phyloP scores from a whole-genome alignment of 2,888 invertebrate genomes.

The Altica lythri region DNA sequence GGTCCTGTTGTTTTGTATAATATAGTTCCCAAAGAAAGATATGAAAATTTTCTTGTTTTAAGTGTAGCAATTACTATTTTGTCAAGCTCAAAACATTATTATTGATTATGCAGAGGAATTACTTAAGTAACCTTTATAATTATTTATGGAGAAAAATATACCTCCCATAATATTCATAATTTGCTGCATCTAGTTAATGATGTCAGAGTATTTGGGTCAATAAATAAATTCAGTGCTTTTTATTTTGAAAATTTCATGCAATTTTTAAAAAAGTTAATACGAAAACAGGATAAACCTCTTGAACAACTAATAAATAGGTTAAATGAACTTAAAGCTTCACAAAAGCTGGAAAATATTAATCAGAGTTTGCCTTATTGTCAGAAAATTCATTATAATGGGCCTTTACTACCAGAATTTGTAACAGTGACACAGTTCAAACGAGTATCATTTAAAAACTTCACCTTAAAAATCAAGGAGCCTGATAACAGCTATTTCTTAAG shows the following conservation, averaged over 20 bases:
- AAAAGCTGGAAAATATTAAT: no score
- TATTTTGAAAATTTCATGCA: slow-evolving; percentile 29
- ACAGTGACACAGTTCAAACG: no score
- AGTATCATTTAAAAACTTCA: no score
- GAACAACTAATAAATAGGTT: no score
- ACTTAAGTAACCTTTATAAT: slow-evolving; percentile 30
- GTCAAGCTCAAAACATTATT: slow-evolving; percentile 10
- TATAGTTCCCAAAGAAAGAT: slow-evolving; percentile 7
- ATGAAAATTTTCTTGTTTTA: slow-evolving; percentile 13
- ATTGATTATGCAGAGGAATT: slow-evolving; percentile 30
- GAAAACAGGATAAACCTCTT: not conserved
- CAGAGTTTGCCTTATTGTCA: no score
- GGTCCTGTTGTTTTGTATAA: slow-evolving; percentile 27
- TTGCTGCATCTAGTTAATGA: slow-evolving; percentile 34
- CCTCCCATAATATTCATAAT: slow-evolving; percentile 41
- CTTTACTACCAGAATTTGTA: no score
- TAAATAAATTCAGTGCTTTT: slow-evolving; percentile 25
- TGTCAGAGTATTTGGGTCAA: slow-evolving; percentile 26
- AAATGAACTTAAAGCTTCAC: no score
- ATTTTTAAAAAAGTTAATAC: slow-evolving; percentile 15
- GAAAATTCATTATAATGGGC: no score
- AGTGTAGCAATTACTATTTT: not conserved
- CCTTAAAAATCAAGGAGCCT: no score
- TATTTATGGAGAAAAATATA: slow-evolving; percentile 35
- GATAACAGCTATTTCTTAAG: no score